Conservation (phyloP, 2,113 vertebrate genomes). For the Plecotus auritus region DNA sequence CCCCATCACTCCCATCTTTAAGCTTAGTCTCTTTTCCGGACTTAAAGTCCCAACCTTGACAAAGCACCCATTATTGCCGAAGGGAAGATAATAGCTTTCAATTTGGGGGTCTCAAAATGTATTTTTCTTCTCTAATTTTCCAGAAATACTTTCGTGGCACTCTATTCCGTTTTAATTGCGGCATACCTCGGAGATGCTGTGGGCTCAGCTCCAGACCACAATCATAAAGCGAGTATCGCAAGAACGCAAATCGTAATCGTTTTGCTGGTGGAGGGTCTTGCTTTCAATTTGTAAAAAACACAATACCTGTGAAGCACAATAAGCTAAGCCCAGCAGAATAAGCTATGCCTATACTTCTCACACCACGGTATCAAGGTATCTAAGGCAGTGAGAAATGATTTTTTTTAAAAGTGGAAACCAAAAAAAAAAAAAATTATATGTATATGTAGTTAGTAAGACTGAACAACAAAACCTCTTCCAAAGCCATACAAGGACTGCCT, state of each 20-base stretch:
- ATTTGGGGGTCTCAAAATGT: background rate
- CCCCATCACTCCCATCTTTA: background rate
- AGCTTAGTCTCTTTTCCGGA: background rate
- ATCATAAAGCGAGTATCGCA: too few species aligned
- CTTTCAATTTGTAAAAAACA: background rate
- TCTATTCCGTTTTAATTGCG: background rate
- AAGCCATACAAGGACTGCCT: conserved; percentile 9
- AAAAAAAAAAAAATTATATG: background rate
- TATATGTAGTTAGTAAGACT: background rate
- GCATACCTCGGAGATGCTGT: background rate
- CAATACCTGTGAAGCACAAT: background rate
- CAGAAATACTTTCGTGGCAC: background rate
- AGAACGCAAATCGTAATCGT: background rate
- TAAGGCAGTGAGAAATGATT: conserved; percentile 1
- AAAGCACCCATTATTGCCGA: background rate
- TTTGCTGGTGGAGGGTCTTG: background rate
- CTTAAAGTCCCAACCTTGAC: background rate
- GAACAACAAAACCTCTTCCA: background rate
- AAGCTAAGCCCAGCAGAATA: background rate
- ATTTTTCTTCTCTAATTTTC: background rate
- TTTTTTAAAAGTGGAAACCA: background rate
- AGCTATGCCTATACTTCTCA: background rate
- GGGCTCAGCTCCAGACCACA: background rate
- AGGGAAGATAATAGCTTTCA: background rate
- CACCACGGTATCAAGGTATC: background rate